Conservation (phyloP, 1,140 invertebrate genomes). For the Tetramorium simillimum region DNA sequence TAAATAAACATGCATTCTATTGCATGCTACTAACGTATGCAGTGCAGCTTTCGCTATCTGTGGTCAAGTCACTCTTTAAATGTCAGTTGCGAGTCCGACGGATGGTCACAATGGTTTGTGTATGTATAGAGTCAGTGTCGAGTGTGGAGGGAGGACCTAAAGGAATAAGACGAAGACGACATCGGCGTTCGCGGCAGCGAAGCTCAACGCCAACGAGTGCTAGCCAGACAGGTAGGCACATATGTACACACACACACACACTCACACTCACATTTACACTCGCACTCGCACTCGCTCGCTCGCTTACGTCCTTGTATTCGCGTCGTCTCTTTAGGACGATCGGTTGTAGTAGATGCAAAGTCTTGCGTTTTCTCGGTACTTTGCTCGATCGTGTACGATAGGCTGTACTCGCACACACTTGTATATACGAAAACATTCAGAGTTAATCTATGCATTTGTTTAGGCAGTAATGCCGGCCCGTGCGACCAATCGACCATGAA, state of each 20-base stretch:
- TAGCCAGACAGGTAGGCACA: conserved; percentile 77
- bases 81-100: conserved; percentile 59
- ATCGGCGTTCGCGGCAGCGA: conserved; percentile 81
- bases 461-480: conserved; percentile 82
- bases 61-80: conserved; percentile 26
- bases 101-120: conserved; percentile 86
- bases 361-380: too few relatives aligned
- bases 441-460: conserved; percentile 72
- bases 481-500: conserved; percentile 80
- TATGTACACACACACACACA: too few relatives aligned
- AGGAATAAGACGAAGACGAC: conserved; percentile 83
- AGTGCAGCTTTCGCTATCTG: conserved; percentile 61
- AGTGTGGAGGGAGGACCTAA: conserved; percentile 87
- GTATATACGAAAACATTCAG: conserved; percentile 50
- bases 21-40: conserved; percentile 73
- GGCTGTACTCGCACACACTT: background rate
- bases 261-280: too few relatives aligned
- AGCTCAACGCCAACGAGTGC: conserved; percentile 81
- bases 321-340: conserved; percentile 70
- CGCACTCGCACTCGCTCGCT: too few relatives aligned
- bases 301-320: background rate
- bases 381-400: background rate
- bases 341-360: conserved; percentile 38
- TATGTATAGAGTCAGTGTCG: conserved; percentile 86
- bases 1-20: conserved; percentile 62